A percentile compares a stretch with the other conserved stretches of the same genome.
These are phyloP conservation scores for Danio albolineatus DNA, from an alignment of 2,797 vertebrate species.

Conservation along the genomic window DNA sequence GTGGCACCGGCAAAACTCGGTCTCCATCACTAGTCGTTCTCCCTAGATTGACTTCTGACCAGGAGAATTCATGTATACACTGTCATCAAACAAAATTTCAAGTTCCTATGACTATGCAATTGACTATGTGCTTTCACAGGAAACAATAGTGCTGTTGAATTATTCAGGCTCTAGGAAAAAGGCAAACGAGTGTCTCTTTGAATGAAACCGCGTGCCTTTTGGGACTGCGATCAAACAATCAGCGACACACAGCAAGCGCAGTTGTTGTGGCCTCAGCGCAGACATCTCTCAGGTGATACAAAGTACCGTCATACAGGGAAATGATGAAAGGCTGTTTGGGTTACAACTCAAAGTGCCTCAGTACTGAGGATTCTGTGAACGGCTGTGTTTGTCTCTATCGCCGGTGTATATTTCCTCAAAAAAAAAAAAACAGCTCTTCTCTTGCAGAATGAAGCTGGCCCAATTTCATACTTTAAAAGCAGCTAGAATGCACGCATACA, in stretches of 20 bases:
- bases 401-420: slow-evolving; percentile 29
- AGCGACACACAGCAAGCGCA: slow-evolving; percentile 11
- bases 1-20: not conserved
- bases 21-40: not conserved
- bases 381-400: slow-evolving; percentile 11
- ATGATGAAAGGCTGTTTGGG: slow-evolving; percentile 56
- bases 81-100: not conserved
- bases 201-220: slow-evolving; percentile 23
- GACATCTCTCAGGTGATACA: slow-evolving; percentile 65
- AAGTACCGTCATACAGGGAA: slow-evolving; percentile 61
- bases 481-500: not conserved
- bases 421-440: not conserved
- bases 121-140: not conserved
- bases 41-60: slow-evolving; percentile 8
- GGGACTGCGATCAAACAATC: slow-evolving; percentile 48
- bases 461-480: slow-evolving; percentile 45
- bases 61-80: not conserved
- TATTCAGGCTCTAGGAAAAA: slow-evolving; percentile 29
- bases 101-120: not conserved
- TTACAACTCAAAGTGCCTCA: slow-evolving; percentile 31
- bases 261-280: slow-evolving; percentile 73
- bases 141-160: slow-evolving; percentile 16
- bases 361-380: slow-evolving; percentile 26
- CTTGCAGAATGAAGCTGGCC: slow-evolving; percentile 35
- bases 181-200: slow-evolving; percentile 21